Evolutionary conservation across 2,888 invertebrate species (phyloP).

Genomic region (Cosmorhoe ocellata): DNA sequence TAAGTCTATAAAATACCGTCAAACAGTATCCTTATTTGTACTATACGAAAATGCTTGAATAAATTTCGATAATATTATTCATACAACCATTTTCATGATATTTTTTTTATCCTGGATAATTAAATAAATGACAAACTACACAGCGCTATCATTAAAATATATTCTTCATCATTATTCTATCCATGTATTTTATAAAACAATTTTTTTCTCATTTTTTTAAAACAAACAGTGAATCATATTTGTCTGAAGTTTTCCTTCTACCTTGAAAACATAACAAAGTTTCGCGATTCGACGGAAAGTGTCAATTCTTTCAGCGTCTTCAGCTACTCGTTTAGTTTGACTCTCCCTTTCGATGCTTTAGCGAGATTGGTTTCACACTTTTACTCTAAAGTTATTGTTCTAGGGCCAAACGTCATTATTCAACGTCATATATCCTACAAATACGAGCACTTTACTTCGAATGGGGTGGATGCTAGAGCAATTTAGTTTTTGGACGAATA

Average conservation of each 20-base stretch:
- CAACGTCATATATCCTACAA: constrained; percentile 67
- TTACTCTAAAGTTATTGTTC: constrained; percentile 75
- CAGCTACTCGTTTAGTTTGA: constrained; percentile 57
- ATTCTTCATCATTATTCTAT: too few relatives aligned
- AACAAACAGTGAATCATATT: too few relatives aligned
- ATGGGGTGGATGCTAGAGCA: constrained; percentile 56
- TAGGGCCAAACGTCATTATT: constrained; percentile 72
- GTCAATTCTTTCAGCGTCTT: constrained; percentile 38
- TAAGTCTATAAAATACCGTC: too few relatives aligned
- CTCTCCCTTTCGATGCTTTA: constrained; percentile 53
- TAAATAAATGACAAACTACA: too few relatives aligned
- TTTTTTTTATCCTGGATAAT: too few relatives aligned
- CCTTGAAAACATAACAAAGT: constrained; percentile 40
- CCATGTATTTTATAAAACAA: too few relatives aligned
- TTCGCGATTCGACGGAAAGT: constrained; percentile 39
- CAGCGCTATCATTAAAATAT: too few relatives aligned
- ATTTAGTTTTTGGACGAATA: constrained; percentile 2
- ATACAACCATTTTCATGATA: too few relatives aligned
- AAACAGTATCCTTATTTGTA: too few relatives aligned
- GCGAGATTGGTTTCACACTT: constrained; percentile 75
- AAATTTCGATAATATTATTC: too few relatives aligned
- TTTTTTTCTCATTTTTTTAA: too few relatives aligned
- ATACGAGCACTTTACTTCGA: constrained; percentile 58
- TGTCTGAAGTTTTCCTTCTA: constrained; percentile 22
- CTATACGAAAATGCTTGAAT: too few relatives aligned